Conservation (phyloP, 1,140 invertebrate genomes). For the Mactra quadrangularis region DNA sequence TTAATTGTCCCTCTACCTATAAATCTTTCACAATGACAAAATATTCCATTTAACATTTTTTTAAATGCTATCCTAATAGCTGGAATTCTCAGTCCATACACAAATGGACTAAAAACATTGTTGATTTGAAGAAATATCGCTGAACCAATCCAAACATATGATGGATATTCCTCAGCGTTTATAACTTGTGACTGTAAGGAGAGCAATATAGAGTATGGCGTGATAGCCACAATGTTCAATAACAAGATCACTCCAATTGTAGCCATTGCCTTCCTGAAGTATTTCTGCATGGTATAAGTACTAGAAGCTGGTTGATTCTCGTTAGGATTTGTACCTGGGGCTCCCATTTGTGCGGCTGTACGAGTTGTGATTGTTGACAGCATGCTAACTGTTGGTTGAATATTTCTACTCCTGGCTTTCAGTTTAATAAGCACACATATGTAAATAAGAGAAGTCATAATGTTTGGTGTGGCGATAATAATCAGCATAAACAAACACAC, state of each 20-base stretch:
- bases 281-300: neutral
- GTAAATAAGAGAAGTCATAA: neutral
- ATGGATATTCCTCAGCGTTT: neutral
- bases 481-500: constrained; percentile 1
- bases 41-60: neutral
- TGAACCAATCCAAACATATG: neutral
- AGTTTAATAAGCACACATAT: neutral
- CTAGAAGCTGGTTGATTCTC: neutral
- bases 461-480: neutral
- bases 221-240: constrained; percentile 1
- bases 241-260: constrained; percentile 12
- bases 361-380: neutral
- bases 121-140: constrained; percentile 21
- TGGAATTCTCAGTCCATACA: neutral
- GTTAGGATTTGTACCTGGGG: neutral
- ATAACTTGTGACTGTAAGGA: neutral
- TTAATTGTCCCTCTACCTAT: too few relatives aligned
- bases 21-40: neutral
- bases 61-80: neutral
- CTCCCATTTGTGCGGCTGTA: neutral
- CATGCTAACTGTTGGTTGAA: neutral
- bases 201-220: neutral
- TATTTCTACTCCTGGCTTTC: neutral
- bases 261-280: neutral
- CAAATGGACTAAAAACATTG: constrained; percentile 33